Base-by-base conservation (phyloP, 2,888 invertebrate genomes). In the Callosobruchus maculatus region DNA sequence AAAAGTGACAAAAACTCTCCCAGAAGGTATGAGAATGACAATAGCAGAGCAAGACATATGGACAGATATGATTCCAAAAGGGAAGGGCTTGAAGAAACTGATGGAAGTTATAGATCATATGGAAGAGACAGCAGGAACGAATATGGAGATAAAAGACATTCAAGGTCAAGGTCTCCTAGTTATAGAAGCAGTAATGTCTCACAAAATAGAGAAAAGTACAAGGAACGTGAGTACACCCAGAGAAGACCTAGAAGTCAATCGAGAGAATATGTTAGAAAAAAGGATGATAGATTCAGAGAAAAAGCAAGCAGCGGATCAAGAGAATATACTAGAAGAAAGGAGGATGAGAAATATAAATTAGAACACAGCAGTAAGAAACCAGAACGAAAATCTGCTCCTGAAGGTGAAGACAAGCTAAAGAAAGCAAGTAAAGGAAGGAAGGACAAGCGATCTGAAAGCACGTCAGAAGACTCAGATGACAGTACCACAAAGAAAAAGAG, bases 401-500 rank as follows among this genome's bases (percentile, higher is more conserved):
- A 26, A 26, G 7, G 26, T 26, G 26, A 26, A 26, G 26, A 26
- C 26, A 26, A 26, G 26, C 26, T 26, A 7, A 7, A 26, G 7
- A 2, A 7, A 26, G 7, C 26, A 4, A 26, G 7, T 26, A 26
- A 7, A 26, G 7, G 72, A 73, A 72, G 18, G 20, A 72, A 71
- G 20, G 74, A 74, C 21, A 76, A 72, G 9, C 72, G 67, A 71
- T n/a, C 18, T 31, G 70, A 73, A 71, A 70, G 26, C 66, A 71
- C 73, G 18, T 72, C 72, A 71, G 72, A 66, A 71, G 74, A 76
- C 22, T 70, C 70, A 31, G 75, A 76, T 73, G 70, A 73, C 7
- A 75, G 70, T 69, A 70, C 73, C 13, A 77, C 73, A 71, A 73
- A 71, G 26, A 75, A 74, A n/a, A 31, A 49, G 21, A 71, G 71